Evolutionary conservation across 2,113 vertebrate genomes (phyloP).

Genomic region (Camarhynchus parvulus): DNA sequence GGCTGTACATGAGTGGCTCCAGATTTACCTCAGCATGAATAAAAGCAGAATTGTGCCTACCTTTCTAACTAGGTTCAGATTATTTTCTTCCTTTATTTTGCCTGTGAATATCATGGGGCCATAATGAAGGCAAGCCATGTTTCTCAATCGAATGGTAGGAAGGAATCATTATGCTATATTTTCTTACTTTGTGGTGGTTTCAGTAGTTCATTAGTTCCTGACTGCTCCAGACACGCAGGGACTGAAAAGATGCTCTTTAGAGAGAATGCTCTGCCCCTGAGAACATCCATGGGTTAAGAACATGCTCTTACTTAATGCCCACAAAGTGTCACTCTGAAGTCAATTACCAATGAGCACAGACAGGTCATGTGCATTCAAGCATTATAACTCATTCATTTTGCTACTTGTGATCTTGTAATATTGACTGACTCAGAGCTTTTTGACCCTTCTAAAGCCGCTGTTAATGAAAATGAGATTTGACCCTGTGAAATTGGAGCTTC

Average conservation of each 20-base stretch:
- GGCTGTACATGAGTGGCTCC: not conserved
- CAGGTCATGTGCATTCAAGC: not conserved
- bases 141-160: not conserved
- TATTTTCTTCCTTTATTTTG: not conserved
- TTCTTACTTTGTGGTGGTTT: not conserved
- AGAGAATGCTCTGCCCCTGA: not conserved
- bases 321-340: not conserved
- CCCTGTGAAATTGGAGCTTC: not conserved
- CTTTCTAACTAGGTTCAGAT: not conserved
- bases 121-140: not conserved
- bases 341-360: not conserved
- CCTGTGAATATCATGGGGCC: not conserved
- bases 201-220: not conserved
- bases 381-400: not conserved
- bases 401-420: not conserved
- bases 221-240: not conserved
- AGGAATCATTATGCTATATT: not conserved
- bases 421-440: not conserved
- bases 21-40: slow-evolving; percentile 6
- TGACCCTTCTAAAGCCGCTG: not conserved
- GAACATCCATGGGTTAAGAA: not conserved
- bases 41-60: not conserved
- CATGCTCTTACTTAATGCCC: not conserved
- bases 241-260: not conserved
- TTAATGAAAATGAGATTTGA: slow-evolving; percentile 4